These are phyloP conservation scores for Peucedramus taeniatus DNA, from an alignment of 2,113 vertebrate genomes.

Conservation along the genomic window DNA sequence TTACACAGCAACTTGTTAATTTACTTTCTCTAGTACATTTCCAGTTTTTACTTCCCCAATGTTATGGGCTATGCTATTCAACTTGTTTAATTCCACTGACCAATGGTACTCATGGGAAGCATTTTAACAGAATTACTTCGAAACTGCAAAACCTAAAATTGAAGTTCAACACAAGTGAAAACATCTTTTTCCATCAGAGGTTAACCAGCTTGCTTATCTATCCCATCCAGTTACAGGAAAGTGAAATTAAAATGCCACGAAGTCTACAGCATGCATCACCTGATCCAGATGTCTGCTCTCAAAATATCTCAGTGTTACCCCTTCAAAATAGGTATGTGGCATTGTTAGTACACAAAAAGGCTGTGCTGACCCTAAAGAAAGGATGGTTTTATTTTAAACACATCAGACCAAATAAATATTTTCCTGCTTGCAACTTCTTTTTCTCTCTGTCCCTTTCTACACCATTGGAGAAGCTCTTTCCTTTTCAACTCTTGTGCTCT, in stretches of 20 bases:
- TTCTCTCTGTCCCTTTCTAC: neutral
- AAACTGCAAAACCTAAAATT: neutral
- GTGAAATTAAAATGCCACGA: neutral
- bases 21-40: neutral
- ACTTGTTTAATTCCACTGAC: neutral
- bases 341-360: neutral
- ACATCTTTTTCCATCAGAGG: neutral
- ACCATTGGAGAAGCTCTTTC: neutral
- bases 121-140: neutral
- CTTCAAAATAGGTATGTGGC: neutral
- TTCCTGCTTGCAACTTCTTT: neutral
- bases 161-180: neutral
- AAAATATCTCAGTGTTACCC: neutral
- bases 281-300: neutral
- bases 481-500: neutral
- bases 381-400: neutral
- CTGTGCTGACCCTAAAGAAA: neutral
- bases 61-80: neutral
- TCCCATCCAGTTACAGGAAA: neutral
- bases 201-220: neutral
- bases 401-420: neutral
- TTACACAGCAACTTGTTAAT: neutral
- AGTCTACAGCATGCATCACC: neutral
- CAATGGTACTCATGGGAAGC: neutral
- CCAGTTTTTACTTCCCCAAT: neutral